Evolutionary conservation across 1,140 invertebrate species (phyloP), one percentile per base, ranked within the genome.

Genomic region (Uloborus diversus): DNA sequence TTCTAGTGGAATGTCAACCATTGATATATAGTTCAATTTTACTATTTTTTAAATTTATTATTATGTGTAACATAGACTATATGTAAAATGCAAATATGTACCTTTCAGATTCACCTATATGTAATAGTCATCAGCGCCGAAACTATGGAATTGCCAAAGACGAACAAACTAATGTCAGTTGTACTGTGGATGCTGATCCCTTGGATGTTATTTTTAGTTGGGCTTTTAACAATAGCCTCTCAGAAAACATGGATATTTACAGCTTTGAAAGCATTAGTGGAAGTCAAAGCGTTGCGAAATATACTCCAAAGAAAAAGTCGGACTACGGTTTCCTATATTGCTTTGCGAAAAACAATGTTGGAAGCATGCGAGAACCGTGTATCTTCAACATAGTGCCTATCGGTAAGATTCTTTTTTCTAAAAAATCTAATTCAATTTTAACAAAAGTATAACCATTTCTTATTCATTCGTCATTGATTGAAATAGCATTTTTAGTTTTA

Each of bases 351-450:
- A 96, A 96, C 85, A 89, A 89, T 79, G 93, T 96, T 61, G 94
- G 95, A 14, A 85, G 86, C 11, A 91, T 92, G 84, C 87, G 88
- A 68, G 89, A 91, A 37, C 94, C 94, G 17, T 97, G 95, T 85
- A 92, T 94, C 56, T 96, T 93, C 85, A 94, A 96, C 84, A 94
- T 97, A 42, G 95, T 96, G 83, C 93, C 94, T 64, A 94, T 94
- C 84, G 94, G 94, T 96, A 86, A 90, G 86, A n/a, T n/a, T n/a
- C n/a, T n/a, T n/a, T n/a, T n/a, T n/a, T n/a, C n/a, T n/a, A n/a
- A n/a, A n/a, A n/a, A n/a, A n/a, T n/a, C n/a, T n/a, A n/a, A n/a
- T n/a, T n/a, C n/a, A n/a, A n/a, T n/a, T n/a, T n/a, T n/a, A n/a
- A n/a, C n/a, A n/a, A n/a, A n/a, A n/a, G n/a, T n/a, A n/a, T n/a